Base-by-base conservation (phyloP, 1,140 invertebrate species). In the Aphelinus atriplicis region DNA sequence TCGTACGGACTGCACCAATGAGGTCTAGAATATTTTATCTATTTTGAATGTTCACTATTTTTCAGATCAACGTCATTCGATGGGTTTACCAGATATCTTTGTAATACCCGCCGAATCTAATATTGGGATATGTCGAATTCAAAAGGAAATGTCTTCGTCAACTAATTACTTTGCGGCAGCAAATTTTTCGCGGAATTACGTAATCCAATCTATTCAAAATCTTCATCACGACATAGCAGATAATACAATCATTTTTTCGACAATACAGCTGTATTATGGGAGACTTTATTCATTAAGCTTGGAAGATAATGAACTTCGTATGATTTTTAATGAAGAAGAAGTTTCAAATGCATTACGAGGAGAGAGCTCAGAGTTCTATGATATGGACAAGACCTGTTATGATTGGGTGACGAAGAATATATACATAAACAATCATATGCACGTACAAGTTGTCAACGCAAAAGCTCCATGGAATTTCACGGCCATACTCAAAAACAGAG, bases 101-200 rank as follows among this genome's bases (percentile, higher is more conserved):
- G 26, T 26, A 26, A 26, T 26, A 26, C 26, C 26, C 26, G 26
- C 26, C 26, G 26, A 26, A 26, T 26, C 26, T 26, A 26, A 26
- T 26, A 60, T 60, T 45, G 58, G 58, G 3, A 60, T 60, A 60
- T 60, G 58, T 60, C 58, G 58, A 43, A 60, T 60, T 7, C 58
- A 43, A 43, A 4, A 60, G 5, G 58, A 60, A 7, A 3, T 1
- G 9, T 7, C 7, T 60, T 60, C 58, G 7, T 0, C 45, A 43
- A 6, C 5, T 7, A 9, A 60, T 7, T 7, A 26, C 26, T 60
- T 5, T 60, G 7, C 0, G 5, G 45, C 1, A 60, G 10, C 42
- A 60, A 5, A n/a, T 9, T 42, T 60, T 43, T 2, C 3, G 6
- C 42, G 26, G 58, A 60, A 3, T 26, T 7, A n/a, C 26, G 10